phyloP scores from a whole-genome alignment of 2,888 invertebrate species.

The Cataglyphis cursor region DNA sequence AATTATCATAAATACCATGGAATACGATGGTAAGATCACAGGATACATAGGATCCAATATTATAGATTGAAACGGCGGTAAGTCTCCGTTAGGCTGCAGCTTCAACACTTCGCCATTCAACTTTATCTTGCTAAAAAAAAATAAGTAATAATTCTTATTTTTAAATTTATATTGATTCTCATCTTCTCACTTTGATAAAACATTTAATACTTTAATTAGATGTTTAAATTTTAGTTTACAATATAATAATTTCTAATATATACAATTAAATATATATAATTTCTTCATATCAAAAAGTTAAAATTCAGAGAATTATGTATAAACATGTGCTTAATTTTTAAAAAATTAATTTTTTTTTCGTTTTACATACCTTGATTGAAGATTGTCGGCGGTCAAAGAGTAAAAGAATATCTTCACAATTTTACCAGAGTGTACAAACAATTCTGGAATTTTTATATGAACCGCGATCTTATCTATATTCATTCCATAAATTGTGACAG shows the following conservation, averaged over 20 bases:
- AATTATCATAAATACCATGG: conserved; percentile 90
- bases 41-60: conserved; percentile 86
- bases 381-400: conserved; percentile 79
- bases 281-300: neutral
- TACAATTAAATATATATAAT: neutral
- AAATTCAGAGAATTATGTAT: neutral
- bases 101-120: conserved; percentile 89
- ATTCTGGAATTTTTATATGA: conserved; percentile 88
- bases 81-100: conserved; percentile 86
- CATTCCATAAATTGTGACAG: conserved; percentile 89
- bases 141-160: neutral
- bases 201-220: neutral
- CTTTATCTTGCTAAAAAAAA: conserved; percentile 81
- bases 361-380: conserved; percentile 80
- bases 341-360: neutral
- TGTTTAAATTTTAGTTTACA: conserved; percentile 2
- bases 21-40: conserved; percentile 89
- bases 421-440: conserved; percentile 86
- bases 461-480: conserved; percentile 88
- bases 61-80: conserved; percentile 88
- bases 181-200: neutral
- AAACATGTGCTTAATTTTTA: neutral
- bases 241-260: neutral
- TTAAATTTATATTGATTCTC: neutral
- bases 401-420: conserved; percentile 79